phyloP scores from a whole-genome alignment of 2,113 vertebrate genomes.

The Peromyscus polionotus region DNA sequence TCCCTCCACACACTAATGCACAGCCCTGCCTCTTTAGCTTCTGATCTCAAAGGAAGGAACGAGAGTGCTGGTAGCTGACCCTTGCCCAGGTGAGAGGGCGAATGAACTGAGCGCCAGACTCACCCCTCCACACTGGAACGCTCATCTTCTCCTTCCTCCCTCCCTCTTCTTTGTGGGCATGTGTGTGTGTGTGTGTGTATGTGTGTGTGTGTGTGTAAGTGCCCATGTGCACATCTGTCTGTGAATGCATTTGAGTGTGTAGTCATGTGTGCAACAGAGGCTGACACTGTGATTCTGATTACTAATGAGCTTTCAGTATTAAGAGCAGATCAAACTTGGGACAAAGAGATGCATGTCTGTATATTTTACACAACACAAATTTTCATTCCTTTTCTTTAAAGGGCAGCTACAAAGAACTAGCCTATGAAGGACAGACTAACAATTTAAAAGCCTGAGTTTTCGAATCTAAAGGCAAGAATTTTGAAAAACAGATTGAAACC shows the following conservation, averaged over 20 bases:
- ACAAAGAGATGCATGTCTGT: background rate
- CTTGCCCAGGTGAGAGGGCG: background rate
- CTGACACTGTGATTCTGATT: background rate
- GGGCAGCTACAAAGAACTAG: background rate
- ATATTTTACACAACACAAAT: background rate
- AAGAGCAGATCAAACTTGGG: background rate
- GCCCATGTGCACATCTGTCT: background rate
- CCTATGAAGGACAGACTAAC: background rate
- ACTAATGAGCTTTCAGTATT: slow-evolving; percentile 41
- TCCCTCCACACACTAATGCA: background rate
- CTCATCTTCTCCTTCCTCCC: background rate
- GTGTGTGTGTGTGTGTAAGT: no score
- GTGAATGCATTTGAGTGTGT: background rate
- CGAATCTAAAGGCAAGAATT: slow-evolving; percentile 52
- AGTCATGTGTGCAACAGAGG: background rate
- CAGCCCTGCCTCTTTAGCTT: background rate
- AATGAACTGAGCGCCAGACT: slow-evolving; percentile 11
- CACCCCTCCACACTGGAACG: background rate
- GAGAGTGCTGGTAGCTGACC: background rate
- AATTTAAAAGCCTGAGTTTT: slow-evolving; percentile 51
- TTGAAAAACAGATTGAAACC: slow-evolving; percentile 22
- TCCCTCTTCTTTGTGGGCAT: background rate
- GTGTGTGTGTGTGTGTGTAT: background rate
- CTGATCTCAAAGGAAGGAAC: background rate
- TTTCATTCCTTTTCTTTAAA: background rate